Evolutionary conservation across 2,797 vertebrate genomes (phyloP).

Genomic region (Sphenopsis melanotis): DNA sequence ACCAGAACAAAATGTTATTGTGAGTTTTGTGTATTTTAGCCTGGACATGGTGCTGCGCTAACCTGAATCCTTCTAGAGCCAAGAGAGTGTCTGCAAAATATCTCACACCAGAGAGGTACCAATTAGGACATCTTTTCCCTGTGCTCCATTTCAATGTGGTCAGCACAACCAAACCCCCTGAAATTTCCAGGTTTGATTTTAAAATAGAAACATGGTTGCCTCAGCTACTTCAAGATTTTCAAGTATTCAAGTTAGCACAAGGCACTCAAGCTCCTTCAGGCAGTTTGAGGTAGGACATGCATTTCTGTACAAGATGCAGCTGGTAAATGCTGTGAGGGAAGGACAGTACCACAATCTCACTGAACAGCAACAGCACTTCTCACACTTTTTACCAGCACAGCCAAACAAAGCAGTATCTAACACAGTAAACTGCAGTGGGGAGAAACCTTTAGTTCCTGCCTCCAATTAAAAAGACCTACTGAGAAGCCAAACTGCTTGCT

Average conservation of each 20-base stretch:
- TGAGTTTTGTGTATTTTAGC: not conserved
- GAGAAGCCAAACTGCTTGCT: not conserved
- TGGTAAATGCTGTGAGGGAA: not conserved
- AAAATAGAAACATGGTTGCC: not conserved
- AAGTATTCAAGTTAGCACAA: not conserved
- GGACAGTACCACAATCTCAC: not conserved
- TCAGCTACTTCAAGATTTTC: not conserved
- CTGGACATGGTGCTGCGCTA: not conserved
- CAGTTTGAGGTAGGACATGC: not conserved
- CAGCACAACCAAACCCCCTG: not conserved
- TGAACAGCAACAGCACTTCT: not conserved
- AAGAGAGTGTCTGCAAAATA: not conserved
- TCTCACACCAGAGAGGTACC: not conserved
- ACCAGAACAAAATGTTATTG: not conserved
- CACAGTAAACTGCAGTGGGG: not conserved
- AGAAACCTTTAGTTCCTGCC: not conserved
- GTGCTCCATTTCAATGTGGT: not conserved
- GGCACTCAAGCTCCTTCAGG: not conserved
- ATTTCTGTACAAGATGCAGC: not conserved
- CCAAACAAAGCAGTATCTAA: not conserved
- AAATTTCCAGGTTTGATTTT: not conserved
- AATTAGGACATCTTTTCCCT: not conserved
- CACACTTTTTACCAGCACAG: not conserved
- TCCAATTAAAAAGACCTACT: not conserved
- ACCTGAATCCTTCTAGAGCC: not conserved